Evolutionary conservation across 2,113 vertebrate genomes (phyloP), one percentile per base, ranked within the genome.

Genomic region (Syrrhaptes paradoxus): DNA sequence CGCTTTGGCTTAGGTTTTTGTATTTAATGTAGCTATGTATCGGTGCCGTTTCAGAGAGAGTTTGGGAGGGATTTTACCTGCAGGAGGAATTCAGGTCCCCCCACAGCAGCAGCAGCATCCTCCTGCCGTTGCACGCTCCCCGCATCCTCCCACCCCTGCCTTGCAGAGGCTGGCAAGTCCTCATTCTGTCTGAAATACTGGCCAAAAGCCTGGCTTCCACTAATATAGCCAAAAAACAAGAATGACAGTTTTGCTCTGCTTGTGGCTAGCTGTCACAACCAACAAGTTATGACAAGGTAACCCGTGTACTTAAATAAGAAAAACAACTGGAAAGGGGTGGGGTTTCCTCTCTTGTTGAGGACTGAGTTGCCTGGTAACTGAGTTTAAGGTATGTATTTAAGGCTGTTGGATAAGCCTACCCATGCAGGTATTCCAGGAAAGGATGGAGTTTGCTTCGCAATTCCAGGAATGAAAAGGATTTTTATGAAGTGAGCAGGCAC

Each of bases 371-470:
- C 52, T 78, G 31, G 78, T 36, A 75, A 92, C 65, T n/a, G 78
- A 90, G 93, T 86, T 29, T 14, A 85, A 68, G 72, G 32, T 63
- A 36, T 74, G 89, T 89, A 31, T 71, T 70, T 52, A 18, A 83
- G 65, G 45, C 34, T 34, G 21, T 52, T 71, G 90, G 55, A n/a
- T 85, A 90, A 90, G 65, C 61, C 76, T 96, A 62, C 65, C 45
- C 49, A 16, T 18, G 59, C 85, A 96, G 95, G 89, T 96, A 80
- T 93, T 93, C 67, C 91, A 85, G 89, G 91, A 90, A 91, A 85
- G 71, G 62, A 85, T 45, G 48, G 57, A 51, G 82, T 45, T 83
- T 48, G 10, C 46, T 80, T 90, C 78, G 25, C 34, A 46, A 4
- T 82, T 70, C 77, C 78, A 84, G 78, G 87, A 91, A 93, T 17